phyloP scores from a whole-genome alignment of 30 jellyfish, hydroid and myxozoan species.

The Hydra vulgaris region DNA sequence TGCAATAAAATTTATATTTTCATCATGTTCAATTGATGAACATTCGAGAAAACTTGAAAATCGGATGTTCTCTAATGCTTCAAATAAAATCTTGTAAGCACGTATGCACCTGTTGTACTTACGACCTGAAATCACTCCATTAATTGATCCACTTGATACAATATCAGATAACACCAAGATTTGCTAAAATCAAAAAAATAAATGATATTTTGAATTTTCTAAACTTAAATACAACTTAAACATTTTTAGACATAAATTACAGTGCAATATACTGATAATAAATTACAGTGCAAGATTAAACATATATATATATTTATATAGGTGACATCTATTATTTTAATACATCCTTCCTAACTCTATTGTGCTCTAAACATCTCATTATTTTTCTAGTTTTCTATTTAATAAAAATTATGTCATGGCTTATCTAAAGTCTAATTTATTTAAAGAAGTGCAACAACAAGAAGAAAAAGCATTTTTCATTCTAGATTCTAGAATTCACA shows the following conservation, averaged over 20 bases:
- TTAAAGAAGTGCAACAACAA: neutral
- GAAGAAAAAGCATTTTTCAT: neutral
- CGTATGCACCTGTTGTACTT: constrained; percentile 7
- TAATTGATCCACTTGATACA: constrained; percentile 40
- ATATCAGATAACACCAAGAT: constrained; percentile 41
- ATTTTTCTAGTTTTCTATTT: neutral
- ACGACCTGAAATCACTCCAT: constrained; percentile 41
- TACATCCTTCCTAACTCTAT: neutral
- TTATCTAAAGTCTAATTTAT: neutral
- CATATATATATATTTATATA: neutral
- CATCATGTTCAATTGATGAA: neutral
- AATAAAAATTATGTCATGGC: neutral
- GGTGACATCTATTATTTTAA: neutral
- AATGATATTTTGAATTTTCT: neutral
- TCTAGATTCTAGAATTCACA: neutral
- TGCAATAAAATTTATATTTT: constrained; percentile 1
- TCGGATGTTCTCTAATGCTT: neutral
- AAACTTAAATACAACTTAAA: neutral
- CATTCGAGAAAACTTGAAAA: constrained; percentile 2
- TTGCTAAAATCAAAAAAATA: neutral
- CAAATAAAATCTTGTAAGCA: constrained; percentile 6
- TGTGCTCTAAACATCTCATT: neutral
- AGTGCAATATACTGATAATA: no score
- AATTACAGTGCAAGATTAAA: neutral
- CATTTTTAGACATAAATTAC: neutral